Conservation (phyloP, 2,113 vertebrate genomes). For the Tetraodon nigroviridis region DNA sequence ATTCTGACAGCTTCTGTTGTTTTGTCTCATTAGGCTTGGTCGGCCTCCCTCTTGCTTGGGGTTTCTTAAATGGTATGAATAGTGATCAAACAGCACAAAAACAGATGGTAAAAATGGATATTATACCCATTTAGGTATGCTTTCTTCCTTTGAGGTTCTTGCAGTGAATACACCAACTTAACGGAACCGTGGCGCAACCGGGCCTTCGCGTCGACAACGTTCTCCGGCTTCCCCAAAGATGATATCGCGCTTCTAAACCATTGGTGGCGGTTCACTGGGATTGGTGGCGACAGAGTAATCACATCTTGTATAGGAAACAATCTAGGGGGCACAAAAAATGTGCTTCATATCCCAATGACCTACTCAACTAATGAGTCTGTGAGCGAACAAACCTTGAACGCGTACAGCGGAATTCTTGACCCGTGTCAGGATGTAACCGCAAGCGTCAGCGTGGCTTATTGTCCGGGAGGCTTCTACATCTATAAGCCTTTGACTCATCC, state of each 20-base stretch:
- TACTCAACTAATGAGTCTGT: slow-evolving; percentile 1
- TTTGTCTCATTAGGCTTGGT: neutral
- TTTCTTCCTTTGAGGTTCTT: slow-evolving; percentile 1
- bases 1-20: neutral
- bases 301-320: accelerated
- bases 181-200: slow-evolving; percentile 29
- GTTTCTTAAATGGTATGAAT: neutral
- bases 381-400: neutral
- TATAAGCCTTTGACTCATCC: neutral
- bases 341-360: accelerated
- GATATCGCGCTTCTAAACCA: accelerated
- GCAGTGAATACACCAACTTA: slow-evolving; percentile 18
- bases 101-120: neutral
- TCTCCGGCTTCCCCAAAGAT: neutral
- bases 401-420: accelerated
- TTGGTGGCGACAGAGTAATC: slow-evolving; percentile 24
- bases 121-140: neutral
- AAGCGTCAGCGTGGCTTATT: neutral
- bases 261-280: slow-evolving; percentile 32
- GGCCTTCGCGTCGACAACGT: neutral
- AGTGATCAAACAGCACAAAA: too few relatives aligned
- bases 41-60: neutral
- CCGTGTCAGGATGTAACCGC: accelerated
- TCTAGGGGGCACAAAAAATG: accelerated
- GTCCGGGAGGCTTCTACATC: slow-evolving; percentile 49